Percentiles rank a stretch among this genome's conserved stretches.
These are phyloP conservation scores for Zenarchopterus dispar DNA, from an alignment of 2,797 vertebrate genomes.

Conservation along the genomic window DNA sequence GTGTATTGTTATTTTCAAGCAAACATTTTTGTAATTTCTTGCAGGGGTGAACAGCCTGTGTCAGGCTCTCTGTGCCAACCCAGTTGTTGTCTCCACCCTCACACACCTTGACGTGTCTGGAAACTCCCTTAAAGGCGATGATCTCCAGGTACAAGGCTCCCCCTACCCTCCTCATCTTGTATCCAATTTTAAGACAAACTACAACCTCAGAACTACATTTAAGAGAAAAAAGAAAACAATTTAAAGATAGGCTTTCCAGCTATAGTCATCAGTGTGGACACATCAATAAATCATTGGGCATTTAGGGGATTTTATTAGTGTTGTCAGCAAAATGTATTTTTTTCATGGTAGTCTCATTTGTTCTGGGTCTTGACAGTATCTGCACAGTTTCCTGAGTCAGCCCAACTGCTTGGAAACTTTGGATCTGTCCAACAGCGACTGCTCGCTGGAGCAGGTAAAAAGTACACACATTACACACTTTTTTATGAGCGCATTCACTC, in stretches of 20 bases:
- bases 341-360: not conserved
- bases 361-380: slow-evolving; percentile 76
- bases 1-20: fast-evolving
- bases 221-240: no score
- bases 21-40: fast-evolving
- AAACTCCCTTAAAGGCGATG: slow-evolving; percentile 90
- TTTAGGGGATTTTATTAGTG: not conserved
- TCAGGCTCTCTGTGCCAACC: slow-evolving; percentile 90
- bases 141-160: slow-evolving; percentile 83
- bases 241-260: no score
- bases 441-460: slow-evolving; percentile 90
- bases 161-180: fast-evolving
- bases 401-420: slow-evolving; percentile 88
- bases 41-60: slow-evolving; percentile 93
- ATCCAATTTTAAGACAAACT: not conserved
- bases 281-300: no score
- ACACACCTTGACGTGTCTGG: slow-evolving; percentile 92
- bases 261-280: no score
- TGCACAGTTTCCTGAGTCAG: slow-evolving; percentile 93
- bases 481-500: not conserved
- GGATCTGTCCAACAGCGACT: slow-evolving; percentile 93
- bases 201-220: no score
- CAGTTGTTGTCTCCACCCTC: slow-evolving; percentile 81
- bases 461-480: not conserved
- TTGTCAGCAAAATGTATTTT: not conserved